phyloP scores from a whole-genome alignment of 2,797 vertebrate genomes.

The Melanotaenia maccullochi region DNA sequence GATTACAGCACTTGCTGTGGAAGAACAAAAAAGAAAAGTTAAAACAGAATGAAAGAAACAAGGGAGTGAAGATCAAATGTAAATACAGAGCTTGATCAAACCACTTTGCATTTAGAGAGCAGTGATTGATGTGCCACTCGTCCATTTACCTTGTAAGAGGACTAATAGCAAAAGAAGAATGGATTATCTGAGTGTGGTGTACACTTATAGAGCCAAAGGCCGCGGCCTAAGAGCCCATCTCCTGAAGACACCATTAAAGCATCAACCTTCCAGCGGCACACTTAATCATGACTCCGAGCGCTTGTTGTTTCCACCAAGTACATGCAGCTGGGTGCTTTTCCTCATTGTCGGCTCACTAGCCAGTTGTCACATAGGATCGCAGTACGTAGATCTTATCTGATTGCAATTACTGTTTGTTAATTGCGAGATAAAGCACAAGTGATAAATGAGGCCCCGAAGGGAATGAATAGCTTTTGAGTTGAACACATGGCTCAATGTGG shows the following conservation, averaged over 20 bases:
- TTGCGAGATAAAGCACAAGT: slow-evolving; percentile 65
- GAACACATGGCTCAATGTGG: slow-evolving; percentile 30
- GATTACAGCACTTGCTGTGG: slow-evolving; percentile 63
- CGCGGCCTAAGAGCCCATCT: slow-evolving; percentile 57
- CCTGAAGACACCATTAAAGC: slow-evolving; percentile 69
- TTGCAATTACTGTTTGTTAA: slow-evolving; percentile 77
- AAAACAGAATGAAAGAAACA: slow-evolving; percentile 20
- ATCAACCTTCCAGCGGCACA: slow-evolving; percentile 60
- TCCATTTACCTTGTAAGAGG: slow-evolving; percentile 67
- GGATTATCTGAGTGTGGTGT: slow-evolving; percentile 69
- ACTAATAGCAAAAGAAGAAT: slow-evolving; percentile 68
- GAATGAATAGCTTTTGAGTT: slow-evolving; percentile 52
- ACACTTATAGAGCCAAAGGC: slow-evolving; percentile 65
- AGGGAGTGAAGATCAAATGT: slow-evolving; percentile 67
- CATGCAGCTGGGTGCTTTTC: slow-evolving; percentile 61
- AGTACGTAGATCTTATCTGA: slow-evolving; percentile 60
- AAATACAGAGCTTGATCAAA: slow-evolving; percentile 65
- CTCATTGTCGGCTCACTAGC: slow-evolving; percentile 55
- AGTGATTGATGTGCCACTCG: slow-evolving; percentile 72
- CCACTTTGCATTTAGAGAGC: slow-evolving; percentile 66
- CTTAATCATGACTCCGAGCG: slow-evolving; percentile 68
- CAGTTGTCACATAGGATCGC: slow-evolving; percentile 56
- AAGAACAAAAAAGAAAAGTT: slow-evolving; percentile 37
- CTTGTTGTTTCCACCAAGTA: slow-evolving; percentile 50
- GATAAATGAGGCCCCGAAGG: slow-evolving; percentile 55